phyloP scores from a whole-genome alignment of 2,888 invertebrate genomes.

The Agrotis puta region DNA sequence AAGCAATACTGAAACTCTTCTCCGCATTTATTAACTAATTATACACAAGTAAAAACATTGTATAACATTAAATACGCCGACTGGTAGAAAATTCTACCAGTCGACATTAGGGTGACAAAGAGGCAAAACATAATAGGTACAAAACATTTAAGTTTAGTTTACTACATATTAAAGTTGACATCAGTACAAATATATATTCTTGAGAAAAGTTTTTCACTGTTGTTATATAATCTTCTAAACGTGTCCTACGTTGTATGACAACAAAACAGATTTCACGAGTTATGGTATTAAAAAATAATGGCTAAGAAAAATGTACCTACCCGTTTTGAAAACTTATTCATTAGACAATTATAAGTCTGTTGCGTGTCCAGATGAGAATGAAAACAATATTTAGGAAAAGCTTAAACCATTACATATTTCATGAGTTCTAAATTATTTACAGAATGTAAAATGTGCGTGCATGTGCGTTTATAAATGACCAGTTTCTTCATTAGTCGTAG shows the following conservation, averaged over 20 bases:
- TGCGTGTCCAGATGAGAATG: conserved; percentile 38
- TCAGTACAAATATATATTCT: neutral
- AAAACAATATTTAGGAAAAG: conserved; percentile 32
- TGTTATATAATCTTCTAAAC: conserved; percentile 10
- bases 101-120: too few species aligned
- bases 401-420: conserved; percentile 29
- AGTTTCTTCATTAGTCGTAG: too few species aligned
- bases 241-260: neutral
- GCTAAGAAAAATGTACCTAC: neutral
- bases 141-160: too few species aligned
- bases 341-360: conserved; percentile 58
- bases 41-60: too few species aligned
- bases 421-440: conserved; percentile 23
- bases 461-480: too few species aligned
- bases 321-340: conserved; percentile 46
- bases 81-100: too few species aligned
- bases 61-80: too few species aligned
- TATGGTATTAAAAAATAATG: conserved; percentile 31
- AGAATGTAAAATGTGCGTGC: neutral
- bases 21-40: too few species aligned
- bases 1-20: too few species aligned
- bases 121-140: too few species aligned
- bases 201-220: neutral
- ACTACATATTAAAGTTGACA: neutral
- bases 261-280: conserved; percentile 14